Base-by-base conservation (phyloP, 1,140 invertebrate genomes). In the Ylistrum balloti region DNA sequence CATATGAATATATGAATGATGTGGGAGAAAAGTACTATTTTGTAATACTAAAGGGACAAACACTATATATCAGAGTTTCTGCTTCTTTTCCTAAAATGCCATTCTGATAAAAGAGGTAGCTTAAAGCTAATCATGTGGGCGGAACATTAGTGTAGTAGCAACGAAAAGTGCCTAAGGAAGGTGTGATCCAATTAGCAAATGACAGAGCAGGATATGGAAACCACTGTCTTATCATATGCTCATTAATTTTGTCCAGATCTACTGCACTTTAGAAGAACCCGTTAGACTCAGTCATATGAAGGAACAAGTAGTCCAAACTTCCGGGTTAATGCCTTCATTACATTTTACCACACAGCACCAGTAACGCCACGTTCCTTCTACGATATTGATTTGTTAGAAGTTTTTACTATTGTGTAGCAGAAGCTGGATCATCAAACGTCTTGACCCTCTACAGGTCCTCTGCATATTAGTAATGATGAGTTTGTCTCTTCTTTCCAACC, bases 151-250 rank as follows among this genome's bases (percentile, higher is more conserved):
- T 74, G 22, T 74, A 17, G 45, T 17, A 74, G n/a, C 22, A 74
- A 28, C 22, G 56, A 5, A n/a, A 74, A 28, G 56, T 74, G 56
- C 56, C n/a, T 0, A 3, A 74, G 56, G 56, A 74, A 74, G 9
- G 56, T 28, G 56, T 74, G 56, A 74, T 74, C 56, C 56, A 74
- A 74, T 74, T 74, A 74, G 56, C 11, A 28, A n/a, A 74, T 74
- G 56, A 74, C 56, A 74, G 56, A 74, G 56, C 56, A 74, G 56
- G 56, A 74, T 74, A 74, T 74, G 56, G 13, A 74, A 74, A 28
- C 22, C 56, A 74, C 22, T 74, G 56, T 74, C 56, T 74, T 74
- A 74, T 74, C 56, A 74, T n/a, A 74, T 74, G 56, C 56, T 74
- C 56, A 28, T 74, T 74, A 74, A 74, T 74, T 74, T n/a, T 74